Evolutionary conservation across 2,797 vertebrate genomes (phyloP).

Genomic region (Hydrolagus colliei): DNA sequence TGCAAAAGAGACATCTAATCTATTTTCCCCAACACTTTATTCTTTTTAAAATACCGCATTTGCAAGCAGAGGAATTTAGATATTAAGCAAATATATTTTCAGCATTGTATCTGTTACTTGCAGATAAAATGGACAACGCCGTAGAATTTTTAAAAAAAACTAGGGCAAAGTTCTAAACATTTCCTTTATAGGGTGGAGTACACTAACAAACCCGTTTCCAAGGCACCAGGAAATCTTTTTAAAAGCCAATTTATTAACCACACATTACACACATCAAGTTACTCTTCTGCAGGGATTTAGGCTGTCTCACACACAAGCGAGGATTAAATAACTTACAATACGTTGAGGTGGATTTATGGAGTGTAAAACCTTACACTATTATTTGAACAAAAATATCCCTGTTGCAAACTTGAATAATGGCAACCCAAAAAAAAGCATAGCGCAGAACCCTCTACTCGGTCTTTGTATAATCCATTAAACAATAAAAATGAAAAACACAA

Average conservation of each 20-base stretch:
- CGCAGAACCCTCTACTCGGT: too few relatives aligned
- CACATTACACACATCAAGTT: background rate
- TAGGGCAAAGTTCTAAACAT: background rate
- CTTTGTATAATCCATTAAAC: too few relatives aligned
- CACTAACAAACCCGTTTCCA: background rate
- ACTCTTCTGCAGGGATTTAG: background rate
- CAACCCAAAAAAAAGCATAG: too few relatives aligned
- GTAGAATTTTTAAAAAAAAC: background rate
- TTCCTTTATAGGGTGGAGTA: background rate
- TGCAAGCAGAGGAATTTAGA: too few relatives aligned
- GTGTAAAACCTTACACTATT: too few relatives aligned
- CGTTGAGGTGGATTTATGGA: too few relatives aligned
- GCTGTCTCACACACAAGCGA: background rate
- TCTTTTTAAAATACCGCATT: background rate
- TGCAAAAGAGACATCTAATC: background rate
- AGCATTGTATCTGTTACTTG: background rate
- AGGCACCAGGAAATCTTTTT: background rate
- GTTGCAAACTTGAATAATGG: too few relatives aligned
- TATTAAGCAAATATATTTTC: background rate
- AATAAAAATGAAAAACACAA: too few relatives aligned
- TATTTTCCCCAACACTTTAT: background rate
- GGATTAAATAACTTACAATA: slow-evolving; percentile 3
- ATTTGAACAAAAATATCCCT: too few relatives aligned
- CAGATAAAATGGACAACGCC: background rate
- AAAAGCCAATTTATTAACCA: background rate